phyloP scores from a whole-genome alignment of 2,888 invertebrate genomes.

The Notodonta dromedarius region DNA sequence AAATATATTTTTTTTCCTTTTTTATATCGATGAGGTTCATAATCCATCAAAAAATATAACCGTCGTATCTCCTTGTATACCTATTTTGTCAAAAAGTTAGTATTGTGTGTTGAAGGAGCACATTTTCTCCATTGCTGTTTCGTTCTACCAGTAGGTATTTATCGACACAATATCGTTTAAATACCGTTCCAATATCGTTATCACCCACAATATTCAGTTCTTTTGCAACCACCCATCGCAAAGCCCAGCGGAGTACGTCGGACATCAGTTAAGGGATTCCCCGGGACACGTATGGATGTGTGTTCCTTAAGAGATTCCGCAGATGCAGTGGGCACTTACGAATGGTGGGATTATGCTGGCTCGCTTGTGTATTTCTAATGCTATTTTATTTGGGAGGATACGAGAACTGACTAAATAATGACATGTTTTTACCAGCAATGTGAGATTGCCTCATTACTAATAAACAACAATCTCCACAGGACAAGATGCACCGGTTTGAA shows the following conservation, averaged over 20 bases:
- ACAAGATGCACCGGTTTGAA: no score
- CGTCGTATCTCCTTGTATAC: no score
- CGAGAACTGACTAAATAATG: slow-evolving; percentile 2
- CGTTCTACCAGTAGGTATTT: neutral
- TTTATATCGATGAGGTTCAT: no score
- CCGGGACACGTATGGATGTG: slow-evolving; percentile 42
- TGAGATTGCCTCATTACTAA: no score
- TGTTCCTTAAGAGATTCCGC: slow-evolving; percentile 37
- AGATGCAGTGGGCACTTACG: slow-evolving; percentile 41
- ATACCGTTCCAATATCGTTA: slow-evolving; percentile 17
- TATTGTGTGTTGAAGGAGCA: no score
- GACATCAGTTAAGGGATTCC: slow-evolving; percentile 47
- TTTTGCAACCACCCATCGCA: slow-evolving; percentile 31
- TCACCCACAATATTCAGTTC: slow-evolving; percentile 16
- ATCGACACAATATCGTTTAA: slow-evolving; percentile 14
- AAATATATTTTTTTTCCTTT: no score
- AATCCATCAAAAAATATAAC: no score
- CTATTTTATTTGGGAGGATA: slow-evolving; percentile 22
- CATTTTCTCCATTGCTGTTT: no score
- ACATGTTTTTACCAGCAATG: neutral
- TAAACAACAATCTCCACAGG: no score
- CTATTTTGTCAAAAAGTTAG: no score
- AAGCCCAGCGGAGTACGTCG: slow-evolving; percentile 34
- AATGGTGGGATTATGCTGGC: slow-evolving; percentile 40
- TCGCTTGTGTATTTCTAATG: slow-evolving; percentile 31